Percentiles rank a stretch among this genome's conserved stretches.
Conservation (phyloP, 1,140 invertebrate genomes). For the Teleogryllus occipitalis region DNA sequence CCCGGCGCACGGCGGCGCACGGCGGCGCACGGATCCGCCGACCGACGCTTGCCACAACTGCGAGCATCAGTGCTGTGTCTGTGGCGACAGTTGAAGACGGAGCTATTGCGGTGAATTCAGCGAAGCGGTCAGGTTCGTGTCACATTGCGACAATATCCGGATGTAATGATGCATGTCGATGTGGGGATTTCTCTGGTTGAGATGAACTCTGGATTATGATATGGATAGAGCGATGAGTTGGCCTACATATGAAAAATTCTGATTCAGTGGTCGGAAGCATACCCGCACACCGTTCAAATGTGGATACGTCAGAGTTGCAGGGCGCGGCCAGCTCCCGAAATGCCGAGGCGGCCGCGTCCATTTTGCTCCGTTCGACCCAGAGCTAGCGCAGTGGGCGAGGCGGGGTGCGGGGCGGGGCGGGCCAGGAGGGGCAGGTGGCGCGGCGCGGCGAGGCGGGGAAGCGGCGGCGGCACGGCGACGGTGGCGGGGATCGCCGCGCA, state of each 20-base stretch:
- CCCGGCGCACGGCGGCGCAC: too few species aligned
- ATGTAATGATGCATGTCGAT: not conserved
- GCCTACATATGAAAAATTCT: too few species aligned
- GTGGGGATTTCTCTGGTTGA: too few species aligned
- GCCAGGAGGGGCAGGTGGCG: too few species aligned
- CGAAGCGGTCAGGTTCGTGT: not conserved
- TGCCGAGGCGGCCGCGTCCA: not conserved
- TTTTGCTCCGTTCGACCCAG: not conserved
- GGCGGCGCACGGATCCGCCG: too few species aligned
- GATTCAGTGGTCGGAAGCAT: too few species aligned
- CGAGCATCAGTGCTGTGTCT: not conserved
- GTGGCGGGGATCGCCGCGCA: not conserved
- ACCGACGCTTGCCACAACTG: too few species aligned
- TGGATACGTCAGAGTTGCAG: not conserved
- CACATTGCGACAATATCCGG: not conserved
- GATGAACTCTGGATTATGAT: too few species aligned
- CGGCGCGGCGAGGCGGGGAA: not conserved
- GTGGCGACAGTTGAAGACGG: not conserved
- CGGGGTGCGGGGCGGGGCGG: too few species aligned
- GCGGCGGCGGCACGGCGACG: too few species aligned
- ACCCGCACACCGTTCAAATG: not conserved
- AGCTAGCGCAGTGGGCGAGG: not conserved
- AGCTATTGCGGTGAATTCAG: not conserved
- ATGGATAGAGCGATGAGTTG: too few species aligned
- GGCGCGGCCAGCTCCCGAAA: not conserved